Percentiles rank a stretch among this genome's conserved stretches.
Conservation (phyloP, 2,888 invertebrate species). For the Horisme vitalbata region DNA sequence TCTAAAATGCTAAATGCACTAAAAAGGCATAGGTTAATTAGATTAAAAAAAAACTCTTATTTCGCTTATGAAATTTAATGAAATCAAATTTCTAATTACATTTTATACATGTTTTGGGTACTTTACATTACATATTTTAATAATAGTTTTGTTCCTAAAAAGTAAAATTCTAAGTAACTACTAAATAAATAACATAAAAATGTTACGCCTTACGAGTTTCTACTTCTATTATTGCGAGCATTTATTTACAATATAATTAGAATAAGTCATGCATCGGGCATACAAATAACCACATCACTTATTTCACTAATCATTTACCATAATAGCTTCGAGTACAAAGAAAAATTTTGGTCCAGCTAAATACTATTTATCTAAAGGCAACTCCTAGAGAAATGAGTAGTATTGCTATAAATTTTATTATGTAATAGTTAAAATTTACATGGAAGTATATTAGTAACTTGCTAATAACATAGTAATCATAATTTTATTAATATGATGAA, state of each 20-base stretch:
- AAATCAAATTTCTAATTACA: conserved; percentile 80
- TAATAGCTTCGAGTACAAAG: conserved; percentile 65
- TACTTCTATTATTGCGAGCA: conserved; percentile 75
- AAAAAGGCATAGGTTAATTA: not conserved
- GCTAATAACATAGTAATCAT: conserved; percentile 41
- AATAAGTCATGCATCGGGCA: conserved; percentile 54
- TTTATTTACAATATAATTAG: conserved; percentile 68
- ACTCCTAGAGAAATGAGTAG: conserved; percentile 66
- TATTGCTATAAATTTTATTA: conserved; percentile 62
- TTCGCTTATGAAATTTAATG: conserved; percentile 78
- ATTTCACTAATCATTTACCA: conserved; percentile 56
- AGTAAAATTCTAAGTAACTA: conserved; percentile 62
- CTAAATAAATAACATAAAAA: conserved; percentile 71
- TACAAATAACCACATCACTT: conserved; percentile 65
- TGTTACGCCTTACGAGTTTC: conserved; percentile 60
- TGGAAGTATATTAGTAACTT: conserved; percentile 49
- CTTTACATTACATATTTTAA: conserved; percentile 59
- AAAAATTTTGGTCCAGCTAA: conserved; percentile 82
- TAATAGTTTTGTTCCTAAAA: conserved; percentile 61
- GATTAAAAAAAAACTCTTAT: conserved; percentile 21
- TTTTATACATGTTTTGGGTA: conserved; percentile 72
- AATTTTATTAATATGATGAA: conserved; percentile 44
- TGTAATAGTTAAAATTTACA: conserved; percentile 56
- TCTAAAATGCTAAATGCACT: too few relatives aligned
- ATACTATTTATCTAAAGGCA: conserved; percentile 73